A percentile compares a stretch with the other conserved stretches of the same genome.
phyloP scores from a whole-genome alignment of 2,113 vertebrate genomes.

The Cochlearius cochlearius region DNA sequence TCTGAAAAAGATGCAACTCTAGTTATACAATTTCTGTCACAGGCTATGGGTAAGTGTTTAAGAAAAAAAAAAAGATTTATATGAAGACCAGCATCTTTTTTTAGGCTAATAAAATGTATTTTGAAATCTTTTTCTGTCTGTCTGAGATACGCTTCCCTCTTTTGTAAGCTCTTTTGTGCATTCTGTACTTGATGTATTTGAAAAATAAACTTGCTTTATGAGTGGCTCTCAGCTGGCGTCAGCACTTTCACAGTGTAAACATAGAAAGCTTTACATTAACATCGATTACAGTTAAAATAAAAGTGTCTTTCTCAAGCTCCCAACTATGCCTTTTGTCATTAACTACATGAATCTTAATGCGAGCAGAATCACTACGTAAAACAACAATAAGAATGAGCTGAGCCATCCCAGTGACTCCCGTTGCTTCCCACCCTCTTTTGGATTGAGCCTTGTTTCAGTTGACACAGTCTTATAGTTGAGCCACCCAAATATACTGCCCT shows the following conservation, averaged over 20 bases:
- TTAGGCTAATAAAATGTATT: not conserved
- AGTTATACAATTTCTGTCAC: not conserved
- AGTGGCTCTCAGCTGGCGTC: not conserved
- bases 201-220: constrained; percentile 31
- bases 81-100: not conserved
- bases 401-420: not conserved
- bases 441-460: not conserved
- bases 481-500: not conserved
- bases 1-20: not conserved
- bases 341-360: not conserved
- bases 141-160: not conserved
- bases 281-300: not conserved
- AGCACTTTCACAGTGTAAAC: constrained; percentile 28
- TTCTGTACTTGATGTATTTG: not conserved
- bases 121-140: not conserved
- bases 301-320: not conserved
- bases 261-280: not conserved
- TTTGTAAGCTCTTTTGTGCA: not conserved
- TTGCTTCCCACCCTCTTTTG: not conserved
- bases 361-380: not conserved
- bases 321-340: not conserved
- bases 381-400: not conserved
- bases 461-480: not conserved
- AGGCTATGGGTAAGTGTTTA: not conserved
- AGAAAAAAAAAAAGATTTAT: not conserved